Evolutionary conservation across 1,140 invertebrate genomes (phyloP), one percentile per base, ranked within the genome.

Genomic region (Phthorimaea operculella): DNA sequence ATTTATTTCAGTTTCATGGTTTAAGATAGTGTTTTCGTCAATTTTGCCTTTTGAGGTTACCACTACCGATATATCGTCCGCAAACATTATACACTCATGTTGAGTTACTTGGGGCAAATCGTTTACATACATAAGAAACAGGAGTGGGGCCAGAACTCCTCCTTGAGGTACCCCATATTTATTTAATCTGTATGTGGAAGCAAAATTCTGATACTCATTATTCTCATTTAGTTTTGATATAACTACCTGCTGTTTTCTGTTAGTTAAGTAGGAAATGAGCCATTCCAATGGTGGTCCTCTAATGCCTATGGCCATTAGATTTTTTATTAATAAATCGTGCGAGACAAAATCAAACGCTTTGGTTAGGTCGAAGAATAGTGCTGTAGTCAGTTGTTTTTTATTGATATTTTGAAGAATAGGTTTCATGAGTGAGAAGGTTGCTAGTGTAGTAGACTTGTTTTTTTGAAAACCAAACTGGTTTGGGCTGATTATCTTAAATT

Each of bases 261-360:
- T 4, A 4, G 5, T 15, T 18, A 47, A 16, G 15, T 47, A 47
- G 45, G 14, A 16, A n/a, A 9, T 47, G 15, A 47, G 8, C 45
- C 45, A 47, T 39, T 39, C 36, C 36, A 39, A n/a, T 12, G 36
- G 36, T 12, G 16, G 11, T 14, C 14, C 17, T 16, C 17, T 16
- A 2, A 47, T 15, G 9, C 45, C 17, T 16, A 16, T 14, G 11
- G 14, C 17, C 15, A 14, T 9, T 9, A 47, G 11, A 4, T 47
- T 47, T 15, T 18, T n/a, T 18, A 47, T 16, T 14, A 47, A 15
- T 15, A 15, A 5, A 15, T 18, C 10, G 16, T 47, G 45, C 2
- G 11, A 9, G 9, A 47, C 45, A 47, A 47, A 47, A 18, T 47
- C 45, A 15, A 47, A 47, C 8, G 45, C 45, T 47, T 47, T 47